Evolutionary conservation across 2,888 invertebrate species (phyloP).

Genomic region (Gasteruption jaculator): DNA sequence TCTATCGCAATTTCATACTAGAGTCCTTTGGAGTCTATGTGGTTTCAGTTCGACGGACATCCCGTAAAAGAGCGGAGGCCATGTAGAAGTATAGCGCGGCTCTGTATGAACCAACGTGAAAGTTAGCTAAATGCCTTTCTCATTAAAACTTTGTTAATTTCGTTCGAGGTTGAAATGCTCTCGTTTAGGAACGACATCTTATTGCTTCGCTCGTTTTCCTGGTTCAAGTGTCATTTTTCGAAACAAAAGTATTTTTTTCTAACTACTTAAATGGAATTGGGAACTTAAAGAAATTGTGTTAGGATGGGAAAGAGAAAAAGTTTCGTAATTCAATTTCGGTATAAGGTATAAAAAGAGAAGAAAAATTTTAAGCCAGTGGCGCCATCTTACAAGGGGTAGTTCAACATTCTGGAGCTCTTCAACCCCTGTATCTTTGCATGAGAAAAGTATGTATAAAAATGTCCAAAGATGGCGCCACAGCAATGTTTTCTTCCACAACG

Average conservation of each 20-base stretch:
- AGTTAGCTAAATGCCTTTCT: slow-evolving; percentile 40
- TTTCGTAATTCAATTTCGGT: too few species aligned
- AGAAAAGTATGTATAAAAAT: slow-evolving; percentile 31
- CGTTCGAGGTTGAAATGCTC: slow-evolving; percentile 23
- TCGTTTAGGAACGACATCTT: slow-evolving; percentile 10
- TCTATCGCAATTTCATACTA: too few species aligned
- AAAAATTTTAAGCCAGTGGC: slow-evolving; percentile 27
- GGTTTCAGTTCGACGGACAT: slow-evolving; percentile 5
- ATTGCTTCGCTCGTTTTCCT: background rate
- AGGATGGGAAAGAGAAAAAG: too few species aligned
- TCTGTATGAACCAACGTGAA: slow-evolving; percentile 29
- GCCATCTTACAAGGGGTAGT: slow-evolving; percentile 35
- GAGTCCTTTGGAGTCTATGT: slow-evolving; percentile 9
- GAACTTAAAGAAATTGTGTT: too few species aligned
- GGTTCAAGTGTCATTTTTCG: slow-evolving; percentile 10
- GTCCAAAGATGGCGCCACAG: slow-evolving; percentile 35
- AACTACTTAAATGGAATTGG: too few species aligned
- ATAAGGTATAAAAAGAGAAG: too few species aligned
- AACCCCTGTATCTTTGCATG: slow-evolving; percentile 20
- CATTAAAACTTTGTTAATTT: slow-evolving; percentile 42
- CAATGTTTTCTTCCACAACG: too few species aligned
- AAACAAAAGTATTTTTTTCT: too few species aligned
- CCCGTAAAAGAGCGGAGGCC: slow-evolving; percentile 21
- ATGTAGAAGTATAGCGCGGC: slow-evolving; percentile 23
- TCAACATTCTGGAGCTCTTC: slow-evolving; percentile 27